phyloP scores from a whole-genome alignment of 2,797 vertebrate genomes.

The Coendou prehensilis region DNA sequence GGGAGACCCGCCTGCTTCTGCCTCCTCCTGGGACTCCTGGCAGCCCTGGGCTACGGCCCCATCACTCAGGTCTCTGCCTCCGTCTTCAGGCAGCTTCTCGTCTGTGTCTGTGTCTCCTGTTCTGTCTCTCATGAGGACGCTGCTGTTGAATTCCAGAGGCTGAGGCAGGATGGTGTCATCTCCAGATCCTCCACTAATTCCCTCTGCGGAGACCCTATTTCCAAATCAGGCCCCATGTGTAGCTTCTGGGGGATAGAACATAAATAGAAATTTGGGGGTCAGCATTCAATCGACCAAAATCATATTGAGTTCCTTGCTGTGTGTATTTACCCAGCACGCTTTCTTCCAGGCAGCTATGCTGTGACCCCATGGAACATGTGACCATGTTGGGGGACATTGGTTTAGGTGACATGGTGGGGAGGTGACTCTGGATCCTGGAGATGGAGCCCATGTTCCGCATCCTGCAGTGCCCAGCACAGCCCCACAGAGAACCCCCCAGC shows the following conservation, averaged over 20 bases:
- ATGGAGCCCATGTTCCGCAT: too few relatives aligned
- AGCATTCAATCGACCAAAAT: too few relatives aligned
- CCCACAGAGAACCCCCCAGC: too few relatives aligned
- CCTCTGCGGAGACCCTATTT: too few relatives aligned
- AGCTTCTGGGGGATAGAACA: too few relatives aligned
- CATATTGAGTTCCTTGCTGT: too few relatives aligned
- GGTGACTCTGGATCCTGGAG: too few relatives aligned
- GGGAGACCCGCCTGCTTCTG: background rate
- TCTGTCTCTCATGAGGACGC: background rate
- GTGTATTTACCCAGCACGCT: background rate
- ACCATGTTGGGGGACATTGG: too few relatives aligned
- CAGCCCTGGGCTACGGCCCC: background rate
- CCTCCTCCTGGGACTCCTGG: background rate
- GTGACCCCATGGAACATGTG: background rate
- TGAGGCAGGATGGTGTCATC: background rate
- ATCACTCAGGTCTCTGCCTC: background rate
- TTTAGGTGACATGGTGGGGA: too few relatives aligned
- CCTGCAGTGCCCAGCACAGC: too few relatives aligned
- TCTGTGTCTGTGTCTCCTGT: background rate
- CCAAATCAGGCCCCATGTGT: background rate
- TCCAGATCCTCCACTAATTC: background rate
- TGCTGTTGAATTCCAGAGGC: background rate
- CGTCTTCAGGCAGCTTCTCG: background rate
- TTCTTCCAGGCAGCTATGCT: background rate
- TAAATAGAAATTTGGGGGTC: too few relatives aligned